Evolutionary conservation across 30 jellyfish, hydroid and myxozoan species (phyloP).

Genomic region (Mastigias papua): DNA sequence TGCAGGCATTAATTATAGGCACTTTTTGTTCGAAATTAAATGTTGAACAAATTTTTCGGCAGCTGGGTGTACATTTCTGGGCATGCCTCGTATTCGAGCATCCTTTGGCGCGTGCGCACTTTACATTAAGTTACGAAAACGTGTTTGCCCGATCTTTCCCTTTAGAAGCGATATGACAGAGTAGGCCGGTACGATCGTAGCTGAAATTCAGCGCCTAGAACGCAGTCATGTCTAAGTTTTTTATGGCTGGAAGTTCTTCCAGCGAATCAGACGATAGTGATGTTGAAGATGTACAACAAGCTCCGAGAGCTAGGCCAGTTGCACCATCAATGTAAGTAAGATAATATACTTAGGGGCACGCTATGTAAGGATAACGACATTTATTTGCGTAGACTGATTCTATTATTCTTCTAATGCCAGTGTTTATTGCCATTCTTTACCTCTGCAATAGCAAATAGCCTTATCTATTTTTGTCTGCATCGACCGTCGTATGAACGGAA

Average conservation of each 20-base stretch:
- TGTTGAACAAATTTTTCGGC: too few species aligned
- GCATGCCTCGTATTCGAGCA: conserved; percentile 6
- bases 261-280: conserved; percentile 95
- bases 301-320: conserved; percentile 78
- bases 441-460: too few species aligned
- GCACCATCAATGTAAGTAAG: conserved; percentile 78
- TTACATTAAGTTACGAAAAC: conserved; percentile 1
- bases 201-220: conserved; percentile 25
- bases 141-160: conserved; percentile 25
- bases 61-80: too few species aligned
- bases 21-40: too few species aligned
- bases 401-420: too few species aligned
- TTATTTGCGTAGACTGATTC: too few species aligned
- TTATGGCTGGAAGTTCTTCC: conserved; percentile 93
- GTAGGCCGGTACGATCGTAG: conserved; percentile 9
- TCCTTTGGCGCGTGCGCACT: conserved; percentile 50
- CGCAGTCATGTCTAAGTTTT: conserved; percentile 88
- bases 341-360: too few species aligned
- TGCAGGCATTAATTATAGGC: too few species aligned
- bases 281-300: conserved; percentile 81
- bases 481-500: too few species aligned
- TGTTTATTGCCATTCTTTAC: too few species aligned
- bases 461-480: too few species aligned
- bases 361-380: too few species aligned
- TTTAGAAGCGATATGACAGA: conserved; percentile 52